Base-by-base conservation (phyloP, 2,888 invertebrate genomes). In the Incurvaria masculella region DNA sequence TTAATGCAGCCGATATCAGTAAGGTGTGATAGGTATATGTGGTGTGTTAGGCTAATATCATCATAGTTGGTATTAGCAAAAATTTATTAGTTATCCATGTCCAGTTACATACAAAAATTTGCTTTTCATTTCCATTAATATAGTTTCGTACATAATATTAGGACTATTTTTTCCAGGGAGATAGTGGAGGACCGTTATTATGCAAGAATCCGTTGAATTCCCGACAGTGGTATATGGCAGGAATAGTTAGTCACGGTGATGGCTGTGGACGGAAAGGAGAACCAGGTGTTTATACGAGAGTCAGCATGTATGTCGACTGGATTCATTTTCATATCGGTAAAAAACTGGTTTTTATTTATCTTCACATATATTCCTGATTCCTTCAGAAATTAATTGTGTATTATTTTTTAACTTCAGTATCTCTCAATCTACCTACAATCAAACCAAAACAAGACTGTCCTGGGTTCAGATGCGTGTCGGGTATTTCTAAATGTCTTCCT, bases 191-290 rank as follows among this genome's bases (percentile, higher is more conserved):
- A 1, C 93, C 93, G 43, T 80, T 93, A 44, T 81, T 92, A 66
- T 93, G 93, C 68, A 84, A 82, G 62, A 87, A 87, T 66, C 84
- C 86, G 39, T 72, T 79, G 49, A 81, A 82, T 59, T 66, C 78
- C 0, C 80, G 82, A 52, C 87, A 87, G 60, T 91, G 89, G 88
- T 91, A 90, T 62, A 75, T 91, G 51, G 91, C 87, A 4, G 94
- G 93, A 1, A 82, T 94, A 45, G 90, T 94, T 0, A 92, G 92
- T 60, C 92, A 93, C 61, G 94, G 94, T 20, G 87, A 90, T 58
- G 94, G 94, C 2, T 94, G 94, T 66, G 94, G 84, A 18, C 81
- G 89, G 54, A 84, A 87, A 46, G 80, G 83, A 51, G 89, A 92
- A 63, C 89, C 91, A 17, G 93, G 93, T 2, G 91, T 87, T 43